These are phyloP conservation scores for Amphipoea oculea DNA, from an alignment of 2,888 invertebrate genomes.

Conservation along the genomic window DNA sequence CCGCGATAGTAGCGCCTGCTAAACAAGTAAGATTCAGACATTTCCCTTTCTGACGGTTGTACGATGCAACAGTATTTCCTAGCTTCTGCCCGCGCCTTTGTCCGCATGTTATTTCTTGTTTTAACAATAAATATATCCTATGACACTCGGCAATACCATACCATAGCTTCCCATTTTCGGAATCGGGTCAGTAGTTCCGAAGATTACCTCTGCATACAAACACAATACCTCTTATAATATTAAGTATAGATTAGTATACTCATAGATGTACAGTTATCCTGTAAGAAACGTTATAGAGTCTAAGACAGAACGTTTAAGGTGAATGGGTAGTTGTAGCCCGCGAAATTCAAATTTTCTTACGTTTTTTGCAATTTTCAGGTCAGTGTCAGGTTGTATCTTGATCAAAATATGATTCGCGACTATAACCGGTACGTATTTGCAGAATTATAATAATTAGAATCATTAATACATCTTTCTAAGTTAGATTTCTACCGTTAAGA, in stretches of 20 bases:
- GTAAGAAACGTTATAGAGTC: not conserved
- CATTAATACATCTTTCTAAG: too few species aligned
- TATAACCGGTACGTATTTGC: too few species aligned
- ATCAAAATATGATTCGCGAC: too few species aligned
- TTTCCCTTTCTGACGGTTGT: not conserved
- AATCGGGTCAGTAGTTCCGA: not conserved
- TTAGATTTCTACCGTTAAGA: too few species aligned
- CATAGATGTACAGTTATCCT: not conserved
- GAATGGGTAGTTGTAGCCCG: too few species aligned
- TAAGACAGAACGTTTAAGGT: not conserved
- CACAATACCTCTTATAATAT: not conserved
- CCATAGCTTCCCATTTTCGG: not conserved
- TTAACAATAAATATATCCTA: not conserved
- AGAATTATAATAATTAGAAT: too few species aligned
- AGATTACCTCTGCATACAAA: not conserved
- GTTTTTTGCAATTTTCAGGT: too few species aligned
- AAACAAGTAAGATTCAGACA: not conserved
- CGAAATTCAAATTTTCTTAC: too few species aligned
- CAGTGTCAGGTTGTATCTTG: too few species aligned
- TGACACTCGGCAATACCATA: not conserved
- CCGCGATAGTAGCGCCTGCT: conserved; percentile 2
- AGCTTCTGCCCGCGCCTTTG: not conserved
- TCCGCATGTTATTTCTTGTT: not conserved
- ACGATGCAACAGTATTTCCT: not conserved
- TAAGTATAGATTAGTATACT: not conserved